Evolutionary conservation across 2,797 vertebrate genomes (phyloP), one percentile per base, ranked within the genome.

Genomic region (Okamejei kenojei): DNA sequence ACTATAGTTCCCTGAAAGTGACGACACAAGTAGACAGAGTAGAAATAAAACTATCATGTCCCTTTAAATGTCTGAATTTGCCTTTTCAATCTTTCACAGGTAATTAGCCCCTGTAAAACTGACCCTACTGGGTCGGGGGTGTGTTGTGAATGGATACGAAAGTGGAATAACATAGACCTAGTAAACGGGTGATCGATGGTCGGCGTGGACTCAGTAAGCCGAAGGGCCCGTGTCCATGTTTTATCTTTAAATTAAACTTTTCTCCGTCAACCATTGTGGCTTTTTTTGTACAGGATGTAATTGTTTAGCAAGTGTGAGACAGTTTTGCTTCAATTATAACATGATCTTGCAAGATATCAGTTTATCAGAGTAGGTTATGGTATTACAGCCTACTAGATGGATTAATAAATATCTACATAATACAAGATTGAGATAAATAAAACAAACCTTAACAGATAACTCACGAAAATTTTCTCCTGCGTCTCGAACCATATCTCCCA

Each of bases 381-480:
- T 65, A 63, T 86, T 68, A 9, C 15, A 35, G n/a, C 7, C n/a
- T 32, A 88, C 10, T 68, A 68, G 61, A 65, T n/a, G 17, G 11
- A 86, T 88, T 9, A 68, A 68, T 19, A 88, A 9, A 1, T 35
- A 68, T 88, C n/a, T 88, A 29, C 65, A 23, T 19, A 68, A 38
- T 23, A 35, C n/a, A 65, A 35, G 3, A 78, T 5, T 78, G 3
- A 78, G 13, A 35, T 35, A 35, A 78, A 11, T 35, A 78, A 29
- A 0, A 54, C 94, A 84, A 90, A 98, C 98, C 97, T 98, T 96
- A 35, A 97, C 93, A 7, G 98, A 98, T 96, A 98, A 97, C 29
- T 97, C 96, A 93, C 97, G 95, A 95, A 99, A 98, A 68, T 97
- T 95, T 94, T 98, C 97, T 0, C 97, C 97, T 8, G 98, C 97